Evolutionary conservation across 2,113 vertebrate genomes (phyloP).

Genomic region (Fregetta grallaria): DNA sequence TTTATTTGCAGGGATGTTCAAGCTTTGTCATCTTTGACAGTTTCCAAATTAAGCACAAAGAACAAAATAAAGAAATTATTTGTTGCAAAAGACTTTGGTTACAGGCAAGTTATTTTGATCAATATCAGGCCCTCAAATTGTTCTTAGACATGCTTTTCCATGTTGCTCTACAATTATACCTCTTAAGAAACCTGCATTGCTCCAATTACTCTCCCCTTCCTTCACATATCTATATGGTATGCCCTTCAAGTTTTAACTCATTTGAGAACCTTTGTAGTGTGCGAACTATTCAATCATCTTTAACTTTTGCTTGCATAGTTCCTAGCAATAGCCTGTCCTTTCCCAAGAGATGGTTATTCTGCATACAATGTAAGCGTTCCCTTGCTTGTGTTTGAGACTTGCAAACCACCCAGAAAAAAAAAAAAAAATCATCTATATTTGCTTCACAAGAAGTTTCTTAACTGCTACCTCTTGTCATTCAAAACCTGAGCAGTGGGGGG

Average conservation of each 20-base stretch:
- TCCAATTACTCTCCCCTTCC: not conserved
- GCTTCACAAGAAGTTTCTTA: not conserved
- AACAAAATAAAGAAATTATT: not conserved
- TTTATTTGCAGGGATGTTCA: not conserved
- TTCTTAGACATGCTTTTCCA: not conserved
- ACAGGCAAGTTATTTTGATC: not conserved
- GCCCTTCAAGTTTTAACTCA: not conserved
- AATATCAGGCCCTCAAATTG: not conserved
- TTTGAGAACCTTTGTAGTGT: not conserved
- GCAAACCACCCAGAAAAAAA: not conserved
- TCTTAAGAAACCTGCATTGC: not conserved
- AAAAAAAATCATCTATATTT: not conserved
- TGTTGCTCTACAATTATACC: not conserved
- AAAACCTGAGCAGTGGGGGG: not conserved
- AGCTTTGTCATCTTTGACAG: not conserved
- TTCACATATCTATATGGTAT: not conserved
- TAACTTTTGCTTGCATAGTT: not conserved
- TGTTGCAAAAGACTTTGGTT: not conserved
- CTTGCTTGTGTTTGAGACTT: not conserved
- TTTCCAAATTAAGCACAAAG: not conserved
- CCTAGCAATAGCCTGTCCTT: not conserved
- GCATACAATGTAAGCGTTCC: not conserved
- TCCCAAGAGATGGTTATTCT: not conserved
- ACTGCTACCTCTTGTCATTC: not conserved
- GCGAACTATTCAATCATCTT: not conserved